Evolutionary conservation across 37 sponge, comb jelly and placozoan species (phyloP).

Genomic region (Spongia lamella): DNA sequence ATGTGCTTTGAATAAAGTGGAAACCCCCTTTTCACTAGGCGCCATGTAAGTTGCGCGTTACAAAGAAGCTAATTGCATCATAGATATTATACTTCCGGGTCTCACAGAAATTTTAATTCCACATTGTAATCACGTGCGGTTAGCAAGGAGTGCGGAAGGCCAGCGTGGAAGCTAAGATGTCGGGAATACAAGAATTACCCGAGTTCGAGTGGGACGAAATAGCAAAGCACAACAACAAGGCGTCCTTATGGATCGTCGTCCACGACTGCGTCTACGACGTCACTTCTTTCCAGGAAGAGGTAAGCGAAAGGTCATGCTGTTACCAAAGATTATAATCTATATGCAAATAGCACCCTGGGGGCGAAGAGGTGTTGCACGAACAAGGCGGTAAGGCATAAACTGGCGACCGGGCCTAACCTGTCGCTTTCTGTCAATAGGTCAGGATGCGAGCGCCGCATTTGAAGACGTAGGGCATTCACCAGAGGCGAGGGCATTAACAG

Average conservation of each 20-base stretch:
- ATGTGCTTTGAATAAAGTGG: too few relatives aligned
- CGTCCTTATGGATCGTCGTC: constrained; percentile 82
- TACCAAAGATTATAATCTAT: not conserved
- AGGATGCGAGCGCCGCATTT: constrained; percentile 88
- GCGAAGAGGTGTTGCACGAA: constrained; percentile 90
- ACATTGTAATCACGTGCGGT: too few relatives aligned
- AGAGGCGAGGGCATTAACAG: constrained; percentile 79
- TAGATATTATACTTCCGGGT: too few relatives aligned
- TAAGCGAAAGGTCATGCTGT: constrained; percentile 8
- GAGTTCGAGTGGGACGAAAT: constrained; percentile 79
- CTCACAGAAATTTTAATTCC: too few relatives aligned
- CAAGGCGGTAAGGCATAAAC: constrained; percentile 63
- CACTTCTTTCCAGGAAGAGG: constrained; percentile 90
- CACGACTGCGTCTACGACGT: constrained; percentile 94
- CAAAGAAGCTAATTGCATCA: too few relatives aligned
- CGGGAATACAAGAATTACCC: constrained; percentile 5
- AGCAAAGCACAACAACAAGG: constrained; percentile 48
- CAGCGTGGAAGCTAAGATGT: too few relatives aligned
- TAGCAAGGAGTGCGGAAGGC: too few relatives aligned
- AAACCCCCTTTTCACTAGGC: too few relatives aligned
- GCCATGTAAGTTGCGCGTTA: too few relatives aligned
- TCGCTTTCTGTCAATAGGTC: constrained; percentile 20
- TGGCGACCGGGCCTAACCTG: not conserved
- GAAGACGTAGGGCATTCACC: constrained; percentile 92
- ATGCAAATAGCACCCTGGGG: constrained; percentile 86